phyloP scores from a whole-genome alignment of 1,140 invertebrate genomes.

The Medauroidea extradentata region DNA sequence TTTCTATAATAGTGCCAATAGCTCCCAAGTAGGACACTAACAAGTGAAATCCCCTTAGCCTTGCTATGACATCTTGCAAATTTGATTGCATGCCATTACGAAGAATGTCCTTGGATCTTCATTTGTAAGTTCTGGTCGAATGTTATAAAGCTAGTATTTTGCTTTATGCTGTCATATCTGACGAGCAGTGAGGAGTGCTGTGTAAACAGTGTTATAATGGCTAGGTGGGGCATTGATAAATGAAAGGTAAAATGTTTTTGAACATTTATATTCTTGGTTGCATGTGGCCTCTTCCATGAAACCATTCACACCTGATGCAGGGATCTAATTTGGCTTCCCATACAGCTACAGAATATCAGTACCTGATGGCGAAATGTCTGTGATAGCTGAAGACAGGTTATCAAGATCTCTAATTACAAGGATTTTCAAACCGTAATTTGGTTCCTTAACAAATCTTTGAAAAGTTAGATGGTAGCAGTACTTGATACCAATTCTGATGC shows the following conservation, averaged over 20 bases:
- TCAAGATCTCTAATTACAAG: background rate
- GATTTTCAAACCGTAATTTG: background rate
- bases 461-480: background rate
- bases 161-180: background rate
- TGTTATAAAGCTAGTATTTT: conserved; percentile 23
- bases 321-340: background rate
- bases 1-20: conserved; percentile 39
- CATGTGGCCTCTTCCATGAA: conserved; percentile 20
- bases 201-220: conserved; percentile 5
- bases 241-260: conserved; percentile 6
- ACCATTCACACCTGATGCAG: conserved; percentile 24
- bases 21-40: conserved; percentile 40
- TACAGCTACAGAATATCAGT: background rate
- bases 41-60: conserved; percentile 35
- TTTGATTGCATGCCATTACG: background rate
- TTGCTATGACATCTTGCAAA: conserved; percentile 16
- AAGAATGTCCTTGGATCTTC: conserved; percentile 42
- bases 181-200: background rate
- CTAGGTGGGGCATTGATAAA: background rate
- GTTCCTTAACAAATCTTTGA: background rate
- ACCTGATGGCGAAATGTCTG: background rate
- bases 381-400: background rate
- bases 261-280: conserved; percentile 9
- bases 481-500: background rate
- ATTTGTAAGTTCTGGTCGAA: conserved; percentile 33